Base-by-base conservation (phyloP, 2,888 invertebrate genomes). In the Opisthograptis luteolata region DNA sequence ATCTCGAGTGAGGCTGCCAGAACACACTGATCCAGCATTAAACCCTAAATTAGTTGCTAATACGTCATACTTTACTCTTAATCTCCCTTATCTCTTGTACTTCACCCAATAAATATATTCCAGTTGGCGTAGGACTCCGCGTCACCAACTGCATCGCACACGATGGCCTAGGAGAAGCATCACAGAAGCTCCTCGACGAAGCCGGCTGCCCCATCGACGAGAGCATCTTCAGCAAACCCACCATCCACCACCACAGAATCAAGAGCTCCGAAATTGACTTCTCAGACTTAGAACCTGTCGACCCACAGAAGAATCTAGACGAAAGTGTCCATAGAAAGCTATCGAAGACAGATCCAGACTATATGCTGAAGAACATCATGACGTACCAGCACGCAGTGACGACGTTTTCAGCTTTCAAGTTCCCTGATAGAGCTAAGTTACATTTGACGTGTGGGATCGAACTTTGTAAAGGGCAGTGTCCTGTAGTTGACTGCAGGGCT, bases 331-430 rank as follows among this genome's bases (percentile, higher is more conserved):
- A 70, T 17, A 66, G 81, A 0, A 86, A 83, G 64, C 60, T 73
- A 1, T 64, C 76, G n/a, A 84, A 70, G 57, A 65, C 68, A 1
- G 85, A 88, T 44, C 84, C 87, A 0, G 88, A 88, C 2, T 70
- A 78, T 35, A 77, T 83, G 63, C 79, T 87, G 14, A 88, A 84
- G 60, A 85, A 87, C 62, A 85, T 91, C 19, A 91, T 91, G 91
- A 87, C 86, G 0, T 91, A 89, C 50, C 88, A 91, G 60, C 88
- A 91, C 55, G 91, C 91, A 1, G 70, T 89, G 1, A 90, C 95
- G 0, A 94, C 93, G 10, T 96, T 96, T 83, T 93, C 95, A 0
- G 96, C 96, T 2, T 96, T 96, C 70, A 96, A 96, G 70, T 96
- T 96, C 79, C 96, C 96, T 2, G 96, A 96, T 69, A 90, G 95